Conservation (phyloP, 1,140 invertebrate species). For the Caenorhabditis briggsae region DNA sequence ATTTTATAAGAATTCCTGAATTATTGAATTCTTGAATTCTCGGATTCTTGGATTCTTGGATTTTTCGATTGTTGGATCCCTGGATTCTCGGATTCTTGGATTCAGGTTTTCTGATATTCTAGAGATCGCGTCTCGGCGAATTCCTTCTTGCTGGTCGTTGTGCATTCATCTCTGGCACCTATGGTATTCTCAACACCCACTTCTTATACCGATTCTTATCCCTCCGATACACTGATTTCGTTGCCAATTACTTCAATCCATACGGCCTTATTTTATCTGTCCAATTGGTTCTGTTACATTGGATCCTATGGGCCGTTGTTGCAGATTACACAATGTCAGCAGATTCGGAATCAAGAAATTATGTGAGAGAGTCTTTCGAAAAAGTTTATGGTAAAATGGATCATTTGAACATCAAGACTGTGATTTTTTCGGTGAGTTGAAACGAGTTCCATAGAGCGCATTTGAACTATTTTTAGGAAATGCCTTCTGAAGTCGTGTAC, state of each 20-base stretch:
- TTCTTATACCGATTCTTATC: not conserved
- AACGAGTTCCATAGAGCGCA: too few relatives aligned
- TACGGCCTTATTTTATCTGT: not conserved
- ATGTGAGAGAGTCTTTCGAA: not conserved
- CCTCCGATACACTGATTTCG: not conserved
- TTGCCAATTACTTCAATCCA: not conserved
- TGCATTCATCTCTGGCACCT: conserved; percentile 3
- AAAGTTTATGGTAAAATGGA: not conserved
- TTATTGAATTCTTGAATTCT: too few relatives aligned
- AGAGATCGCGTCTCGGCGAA: not conserved
- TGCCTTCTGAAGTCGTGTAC: not conserved
- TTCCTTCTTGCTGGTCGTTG: not conserved
- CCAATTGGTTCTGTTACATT: not conserved
- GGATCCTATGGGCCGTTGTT: not conserved
- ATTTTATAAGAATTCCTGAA: too few relatives aligned
- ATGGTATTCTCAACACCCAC: conserved; percentile 23
- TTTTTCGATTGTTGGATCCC: too few relatives aligned
- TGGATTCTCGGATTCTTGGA: too few relatives aligned
- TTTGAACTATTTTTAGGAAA: not conserved
- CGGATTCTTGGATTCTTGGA: too few relatives aligned
- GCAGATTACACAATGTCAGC: not conserved
- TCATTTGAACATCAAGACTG: not conserved
- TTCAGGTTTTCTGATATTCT: not conserved
- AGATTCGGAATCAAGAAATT: not conserved
- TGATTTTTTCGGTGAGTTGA: not conserved